These are phyloP conservation scores for Ispidina lecontei DNA, from an alignment of 2,797 vertebrate species.

Conservation along the genomic window DNA sequence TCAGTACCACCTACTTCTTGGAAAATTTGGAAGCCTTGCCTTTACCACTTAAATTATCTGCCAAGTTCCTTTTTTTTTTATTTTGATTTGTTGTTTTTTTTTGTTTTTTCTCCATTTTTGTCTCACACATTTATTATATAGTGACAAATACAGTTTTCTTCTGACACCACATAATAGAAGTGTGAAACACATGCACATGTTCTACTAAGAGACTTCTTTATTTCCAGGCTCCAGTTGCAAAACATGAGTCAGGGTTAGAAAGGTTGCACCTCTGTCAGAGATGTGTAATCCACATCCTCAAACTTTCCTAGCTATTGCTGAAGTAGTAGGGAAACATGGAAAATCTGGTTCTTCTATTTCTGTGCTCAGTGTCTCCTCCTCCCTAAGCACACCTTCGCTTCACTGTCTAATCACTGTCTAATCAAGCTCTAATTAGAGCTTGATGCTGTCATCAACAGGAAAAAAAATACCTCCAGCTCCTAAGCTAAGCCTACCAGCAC, in stretches of 20 bases:
- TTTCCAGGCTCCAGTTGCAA: conserved; percentile 49
- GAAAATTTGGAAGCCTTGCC: conserved; percentile 35
- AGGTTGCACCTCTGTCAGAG: conserved; percentile 35
- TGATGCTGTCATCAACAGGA: background rate
- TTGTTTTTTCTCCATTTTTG: conserved; percentile 52
- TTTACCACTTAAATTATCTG: conserved; percentile 46
- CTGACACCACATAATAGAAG: conserved; percentile 67
- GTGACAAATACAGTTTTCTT: conserved; percentile 65
- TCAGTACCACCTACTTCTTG: conserved; percentile 35
- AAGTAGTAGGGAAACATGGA: background rate
- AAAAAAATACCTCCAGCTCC: background rate
- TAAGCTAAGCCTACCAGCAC: background rate
- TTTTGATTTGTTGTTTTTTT: background rate
- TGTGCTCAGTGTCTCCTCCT: background rate
- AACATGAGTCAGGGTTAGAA: conserved; percentile 41
- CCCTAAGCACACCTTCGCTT: background rate
- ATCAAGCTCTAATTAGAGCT: background rate
- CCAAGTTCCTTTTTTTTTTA: conserved; percentile 28
- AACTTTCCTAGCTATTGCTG: background rate
- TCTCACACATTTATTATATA: conserved; percentile 69
- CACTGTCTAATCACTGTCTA: background rate
- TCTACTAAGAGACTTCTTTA: conserved; percentile 51
- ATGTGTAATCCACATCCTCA: background rate
- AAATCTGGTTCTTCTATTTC: background rate
- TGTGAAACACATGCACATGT: conserved; percentile 61